Evolutionary conservation across 2,113 vertebrate species (phyloP).

Genomic region (Pipra filicauda): DNA sequence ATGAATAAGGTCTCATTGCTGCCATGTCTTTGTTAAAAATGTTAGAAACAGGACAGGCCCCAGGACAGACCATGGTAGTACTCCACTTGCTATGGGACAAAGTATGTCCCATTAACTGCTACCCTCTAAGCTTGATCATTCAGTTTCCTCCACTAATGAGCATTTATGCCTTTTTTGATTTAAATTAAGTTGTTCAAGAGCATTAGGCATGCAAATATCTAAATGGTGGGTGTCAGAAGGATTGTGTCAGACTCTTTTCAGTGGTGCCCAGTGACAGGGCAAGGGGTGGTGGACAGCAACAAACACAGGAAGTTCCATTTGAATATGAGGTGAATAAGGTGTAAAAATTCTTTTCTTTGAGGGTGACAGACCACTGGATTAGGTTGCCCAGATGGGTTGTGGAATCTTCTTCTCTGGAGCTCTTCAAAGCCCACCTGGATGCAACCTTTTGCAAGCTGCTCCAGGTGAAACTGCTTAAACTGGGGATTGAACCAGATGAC

Average conservation of each 20-base stretch:
- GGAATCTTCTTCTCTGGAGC: not conserved
- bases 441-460: not conserved
- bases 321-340: not conserved
- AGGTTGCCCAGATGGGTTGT: not conserved
- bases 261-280: not conserved
- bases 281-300: not conserved
- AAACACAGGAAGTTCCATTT: not conserved
- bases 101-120: not conserved
- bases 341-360: not conserved
- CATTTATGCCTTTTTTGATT: not conserved
- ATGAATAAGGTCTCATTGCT: not conserved
- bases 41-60: not conserved
- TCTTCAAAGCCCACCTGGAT: not conserved
- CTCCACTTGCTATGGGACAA: not conserved
- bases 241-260: not conserved
- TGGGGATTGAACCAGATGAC: not conserved
- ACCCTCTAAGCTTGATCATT: not conserved
- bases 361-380: no score
- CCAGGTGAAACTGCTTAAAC: not conserved
- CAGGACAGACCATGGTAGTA: not conserved
- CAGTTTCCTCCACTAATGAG: fast-evolving
- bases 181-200: not conserved
- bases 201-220: not conserved
- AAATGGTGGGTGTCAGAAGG: not conserved
- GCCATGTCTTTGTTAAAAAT: not conserved